Base-by-base conservation (phyloP, 2,888 invertebrate genomes). In the Euproctis similis region DNA sequence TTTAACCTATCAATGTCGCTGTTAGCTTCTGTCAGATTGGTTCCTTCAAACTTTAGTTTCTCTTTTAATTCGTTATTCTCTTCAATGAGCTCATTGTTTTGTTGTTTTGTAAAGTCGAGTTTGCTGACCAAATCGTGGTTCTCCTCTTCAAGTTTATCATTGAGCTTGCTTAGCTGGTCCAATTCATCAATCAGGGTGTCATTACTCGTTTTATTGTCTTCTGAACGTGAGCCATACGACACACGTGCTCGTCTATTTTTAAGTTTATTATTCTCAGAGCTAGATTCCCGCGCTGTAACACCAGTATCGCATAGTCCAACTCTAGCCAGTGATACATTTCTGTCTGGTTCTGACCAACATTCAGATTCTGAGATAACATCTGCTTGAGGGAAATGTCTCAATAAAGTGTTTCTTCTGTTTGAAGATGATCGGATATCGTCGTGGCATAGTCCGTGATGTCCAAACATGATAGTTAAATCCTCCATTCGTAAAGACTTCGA, bases 311-410 rank as follows among this genome's bases (percentile, higher is more conserved):
- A 72, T 6, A 82, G 60, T 0, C 94, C 94, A 12, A 95, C 94
- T 39, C 95, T 87, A 0, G 92, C 93, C 36, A 90, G 73, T 0
- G 94, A 94, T 2, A 95, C 93, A 35, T 88, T 89, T 24, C 93
- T 86, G 59, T 95, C 95, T 0, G 95, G 94, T 59, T 95, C 95
- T 0, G 94, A 94, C 90, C 94, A 95, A 16, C 92, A 90, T 61
- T 95, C 95, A 0, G 94, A 93, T 59, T 95, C 95, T 0, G 84
- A 82, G 33, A 73, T 66, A 8, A 66, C 30, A 44, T 84, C 82
- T 3, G 70, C 70, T 50, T 69, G 72, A 14, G 76, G 71, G 24
- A 66, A 58, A 33, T 59, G 53, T 46, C 59, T 65, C 4, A 56
- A 27, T 14, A 48, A 30, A 13, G 57, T 40, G 43, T 59, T 73